Evolutionary conservation across 2,113 vertebrate genomes (phyloP).

Genomic region (Muscicapa adusta): DNA sequence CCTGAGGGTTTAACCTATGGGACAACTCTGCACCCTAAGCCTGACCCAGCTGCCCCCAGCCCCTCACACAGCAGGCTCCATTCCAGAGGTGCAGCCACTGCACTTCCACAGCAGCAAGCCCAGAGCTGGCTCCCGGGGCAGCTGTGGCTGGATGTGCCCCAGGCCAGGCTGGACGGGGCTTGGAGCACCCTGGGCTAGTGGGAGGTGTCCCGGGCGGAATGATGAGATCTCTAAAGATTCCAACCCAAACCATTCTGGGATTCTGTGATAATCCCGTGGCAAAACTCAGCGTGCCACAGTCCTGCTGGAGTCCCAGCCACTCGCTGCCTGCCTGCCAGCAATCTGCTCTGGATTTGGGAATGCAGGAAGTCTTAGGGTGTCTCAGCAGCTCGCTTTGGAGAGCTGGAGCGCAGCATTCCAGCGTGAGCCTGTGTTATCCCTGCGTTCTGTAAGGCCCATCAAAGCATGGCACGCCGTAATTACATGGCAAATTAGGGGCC

Average conservation of each 20-base stretch:
- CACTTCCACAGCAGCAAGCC: not conserved
- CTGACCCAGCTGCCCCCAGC: not conserved
- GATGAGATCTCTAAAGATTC: not conserved
- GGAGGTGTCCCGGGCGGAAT: not conserved
- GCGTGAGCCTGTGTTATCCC: not conserved
- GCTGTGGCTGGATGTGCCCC: not conserved
- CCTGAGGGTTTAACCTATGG: not conserved
- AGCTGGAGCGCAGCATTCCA: not conserved
- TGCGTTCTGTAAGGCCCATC: not conserved
- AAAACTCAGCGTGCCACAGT: not conserved
- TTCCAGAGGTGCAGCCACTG: not conserved
- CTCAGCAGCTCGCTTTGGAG: not conserved
- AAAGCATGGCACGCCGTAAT: constrained; percentile 1
- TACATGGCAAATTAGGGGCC: constrained; percentile 17
- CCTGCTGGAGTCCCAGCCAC: not conserved
- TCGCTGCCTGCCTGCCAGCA: not conserved
- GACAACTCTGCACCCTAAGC: not conserved
- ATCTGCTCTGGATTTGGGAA: not conserved
- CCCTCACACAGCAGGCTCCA: not conserved
- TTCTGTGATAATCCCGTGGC: not conserved
- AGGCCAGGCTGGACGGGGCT: not conserved
- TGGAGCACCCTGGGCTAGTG: rapidly evolving
- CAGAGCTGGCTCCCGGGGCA: not conserved
- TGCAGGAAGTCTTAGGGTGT: not conserved
- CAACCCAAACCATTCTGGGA: not conserved